Base-by-base conservation (phyloP, 2,113 vertebrate genomes). In the Percina caprodes region DNA sequence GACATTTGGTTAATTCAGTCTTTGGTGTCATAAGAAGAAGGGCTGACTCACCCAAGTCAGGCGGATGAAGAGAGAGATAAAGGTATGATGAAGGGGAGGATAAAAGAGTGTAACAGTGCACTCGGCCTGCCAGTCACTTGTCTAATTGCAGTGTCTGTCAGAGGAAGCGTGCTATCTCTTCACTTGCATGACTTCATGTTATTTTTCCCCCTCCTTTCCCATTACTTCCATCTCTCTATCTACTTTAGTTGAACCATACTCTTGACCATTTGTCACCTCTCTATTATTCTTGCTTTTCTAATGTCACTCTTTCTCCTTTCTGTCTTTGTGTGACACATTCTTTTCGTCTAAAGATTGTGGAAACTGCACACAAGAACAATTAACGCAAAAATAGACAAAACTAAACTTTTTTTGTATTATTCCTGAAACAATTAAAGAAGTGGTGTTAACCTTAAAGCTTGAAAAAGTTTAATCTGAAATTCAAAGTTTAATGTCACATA, bases 91-190 rank as follows among this genome's bases (percentile, higher is more conserved):
- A 86, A 79, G 75, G 69, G 30, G 14, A 74, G 74, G 82, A 91
- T 89, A 69, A 91, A 89, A 90, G 83, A 68, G 19, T 68, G 66
- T 3, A 48, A 63, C 77, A 18, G 67, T 60, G 42, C 73, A 63
- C 55, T 79, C 39, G n/a, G 68, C 76, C 85, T 85, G 77, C 76
- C 88, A 91, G 80, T 88, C 78, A 86, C 72, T 75, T 68, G 55
- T 84, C 69, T 91, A 88, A 93, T 92, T 93, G 88, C 70, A 69
- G 72, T 87, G 71, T 89, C 85, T 87, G 86, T 91, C 80, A 92
- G 58, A 79, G 74, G 65, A 73, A 89, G 68, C 60, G 21, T 6
- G 72, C 74, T 84, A 63, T 62, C 72, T 83, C 56, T 68, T 82
- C 58, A 70, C 56, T 63, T 24, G 15, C 65, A 89, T 84, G 78